These are phyloP conservation scores for Littorina saxatilis DNA, from an alignment of 1,140 invertebrate genomes.

Conservation along the genomic window DNA sequence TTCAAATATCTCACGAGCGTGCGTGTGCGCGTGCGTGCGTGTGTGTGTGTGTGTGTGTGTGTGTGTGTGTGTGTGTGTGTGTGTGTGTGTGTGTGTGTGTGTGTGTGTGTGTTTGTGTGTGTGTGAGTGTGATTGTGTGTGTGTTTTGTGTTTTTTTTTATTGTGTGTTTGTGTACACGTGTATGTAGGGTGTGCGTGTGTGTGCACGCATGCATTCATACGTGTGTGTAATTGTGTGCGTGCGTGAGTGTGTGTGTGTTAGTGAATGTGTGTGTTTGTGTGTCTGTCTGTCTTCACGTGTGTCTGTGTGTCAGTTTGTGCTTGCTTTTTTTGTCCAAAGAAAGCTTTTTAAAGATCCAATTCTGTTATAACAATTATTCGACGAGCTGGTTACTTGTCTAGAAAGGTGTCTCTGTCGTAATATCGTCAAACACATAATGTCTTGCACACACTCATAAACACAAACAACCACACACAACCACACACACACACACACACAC, in stretches of 20 bases:
- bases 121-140: no score
- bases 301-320: not conserved
- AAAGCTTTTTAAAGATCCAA: no score
- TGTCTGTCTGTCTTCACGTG: not conserved
- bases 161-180: not conserved
- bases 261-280: slow-evolving; percentile 14
- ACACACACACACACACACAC: slow-evolving; percentile 2
- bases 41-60: not conserved
- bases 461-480: not conserved
- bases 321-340: no score
- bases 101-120: not conserved
- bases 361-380: no score
- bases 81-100: slow-evolving; percentile 12
- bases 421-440: no score
- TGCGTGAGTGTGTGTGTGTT: slow-evolving; percentile 11
- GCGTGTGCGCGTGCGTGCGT: not conserved
- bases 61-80: slow-evolving; percentile 3
- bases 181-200: not conserved
- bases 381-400: no score
- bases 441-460: no score
- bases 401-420: no score
- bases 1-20: no score
- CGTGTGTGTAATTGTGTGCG: not conserved
- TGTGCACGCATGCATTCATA: not conserved
- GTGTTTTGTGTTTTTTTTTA: no score